Conservation (phyloP, 2,797 vertebrate genomes). For the Hapalemur alaotrensis region DNA sequence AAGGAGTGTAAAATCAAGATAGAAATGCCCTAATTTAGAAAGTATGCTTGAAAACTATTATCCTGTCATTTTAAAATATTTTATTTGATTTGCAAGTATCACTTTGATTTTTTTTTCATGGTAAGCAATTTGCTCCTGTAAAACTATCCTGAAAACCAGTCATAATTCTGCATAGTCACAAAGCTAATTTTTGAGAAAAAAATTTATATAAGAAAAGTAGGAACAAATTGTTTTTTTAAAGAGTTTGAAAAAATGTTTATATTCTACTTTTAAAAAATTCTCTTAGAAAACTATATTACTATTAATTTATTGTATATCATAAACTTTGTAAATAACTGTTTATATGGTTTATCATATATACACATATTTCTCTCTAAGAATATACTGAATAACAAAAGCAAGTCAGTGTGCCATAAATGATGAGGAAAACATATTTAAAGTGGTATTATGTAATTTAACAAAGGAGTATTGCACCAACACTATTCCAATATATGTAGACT, state of each 20-base stretch:
- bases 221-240: neutral
- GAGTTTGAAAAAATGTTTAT: neutral
- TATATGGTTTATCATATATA: neutral
- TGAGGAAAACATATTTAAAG: neutral
- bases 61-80: neutral
- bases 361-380: neutral
- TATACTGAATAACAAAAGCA: neutral
- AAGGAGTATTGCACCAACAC: neutral
- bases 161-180: neutral
- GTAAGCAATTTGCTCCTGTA: neutral
- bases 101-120: neutral
- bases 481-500: neutral
- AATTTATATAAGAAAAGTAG: neutral
- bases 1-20: conserved; percentile 61
- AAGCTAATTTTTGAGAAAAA: neutral
- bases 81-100: conserved; percentile 31
- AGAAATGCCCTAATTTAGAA: conserved; percentile 55
- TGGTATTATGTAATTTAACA: neutral
- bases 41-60: conserved; percentile 12
- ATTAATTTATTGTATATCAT: neutral
- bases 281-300: neutral
- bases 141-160: neutral
- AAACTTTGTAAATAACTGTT: neutral
- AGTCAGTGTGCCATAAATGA: neutral
- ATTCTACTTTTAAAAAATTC: neutral